Percentiles rank a stretch among this genome's conserved stretches.
phyloP scores from a whole-genome alignment of 2,113 vertebrate species.

The Callithrix jacchus region DNA sequence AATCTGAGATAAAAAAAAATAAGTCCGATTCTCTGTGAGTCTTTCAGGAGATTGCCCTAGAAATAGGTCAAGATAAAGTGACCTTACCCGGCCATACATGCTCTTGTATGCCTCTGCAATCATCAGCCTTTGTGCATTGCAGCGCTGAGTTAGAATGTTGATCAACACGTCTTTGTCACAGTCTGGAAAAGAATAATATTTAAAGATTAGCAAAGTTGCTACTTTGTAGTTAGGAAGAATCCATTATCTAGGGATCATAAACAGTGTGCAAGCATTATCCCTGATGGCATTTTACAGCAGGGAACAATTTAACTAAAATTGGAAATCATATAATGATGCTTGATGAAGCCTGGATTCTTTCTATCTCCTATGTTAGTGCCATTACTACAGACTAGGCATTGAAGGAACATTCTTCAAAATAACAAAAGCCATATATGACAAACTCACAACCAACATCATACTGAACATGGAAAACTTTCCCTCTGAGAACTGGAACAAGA shows the following conservation, averaged over 20 bases:
- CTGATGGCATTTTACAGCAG: background rate
- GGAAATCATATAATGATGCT: background rate
- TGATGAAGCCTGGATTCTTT: background rate
- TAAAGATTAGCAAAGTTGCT: slow-evolving; percentile 16
- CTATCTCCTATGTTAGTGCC: background rate
- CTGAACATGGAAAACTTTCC: too few species aligned
- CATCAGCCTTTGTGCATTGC: slow-evolving; percentile 84
- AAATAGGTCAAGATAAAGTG: background rate
- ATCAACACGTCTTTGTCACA: slow-evolving; percentile 87
- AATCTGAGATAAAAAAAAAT: background rate
- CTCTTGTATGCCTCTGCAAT: slow-evolving; percentile 82
- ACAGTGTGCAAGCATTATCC: too few species aligned
- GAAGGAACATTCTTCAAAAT: too few species aligned
- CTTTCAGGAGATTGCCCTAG: background rate
- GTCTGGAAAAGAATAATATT: slow-evolving; percentile 74
- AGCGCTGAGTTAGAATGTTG: slow-evolving; percentile 84
- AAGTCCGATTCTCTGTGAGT: background rate
- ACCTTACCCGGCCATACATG: slow-evolving; percentile 82
- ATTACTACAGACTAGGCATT: background rate
- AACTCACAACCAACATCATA: too few species aligned
- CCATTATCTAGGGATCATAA: background rate
- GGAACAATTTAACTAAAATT: background rate
- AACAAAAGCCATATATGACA: too few species aligned
- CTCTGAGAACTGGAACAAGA: too few species aligned
- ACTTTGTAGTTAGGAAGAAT: background rate